Evolutionary conservation across 1,140 invertebrate species (phyloP).

Genomic region (Bradynema listronoti): DNA sequence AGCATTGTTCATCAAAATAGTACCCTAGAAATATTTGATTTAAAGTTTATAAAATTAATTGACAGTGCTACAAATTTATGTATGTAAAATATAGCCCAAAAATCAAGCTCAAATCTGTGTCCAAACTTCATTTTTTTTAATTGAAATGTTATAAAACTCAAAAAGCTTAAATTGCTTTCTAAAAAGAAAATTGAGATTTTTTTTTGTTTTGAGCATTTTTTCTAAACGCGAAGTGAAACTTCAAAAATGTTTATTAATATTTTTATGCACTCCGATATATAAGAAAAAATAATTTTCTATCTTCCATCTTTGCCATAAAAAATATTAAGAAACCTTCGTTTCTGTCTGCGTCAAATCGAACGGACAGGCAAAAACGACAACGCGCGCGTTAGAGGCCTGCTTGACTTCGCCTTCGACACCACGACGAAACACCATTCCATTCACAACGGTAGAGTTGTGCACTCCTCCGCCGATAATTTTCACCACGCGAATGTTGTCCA

Average conservation of each 20-base stretch:
- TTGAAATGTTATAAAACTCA: not conserved
- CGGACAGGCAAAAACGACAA: constrained; percentile 88
- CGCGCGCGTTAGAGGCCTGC: constrained; percentile 71
- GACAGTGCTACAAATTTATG: not conserved
- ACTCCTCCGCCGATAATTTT: constrained; percentile 67
- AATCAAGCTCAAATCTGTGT: not conserved
- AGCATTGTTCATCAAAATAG: constrained; percentile 89
- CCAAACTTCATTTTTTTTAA: no score
- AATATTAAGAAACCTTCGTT: constrained; percentile 71
- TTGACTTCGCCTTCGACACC: constrained; percentile 86
- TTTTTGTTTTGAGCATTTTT: no score
- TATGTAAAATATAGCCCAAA: not conserved
- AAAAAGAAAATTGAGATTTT: no score
- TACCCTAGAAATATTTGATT: constrained; percentile 69
- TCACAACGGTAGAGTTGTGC: constrained; percentile 69
- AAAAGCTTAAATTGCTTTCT: no score
- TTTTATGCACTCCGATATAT: no score
- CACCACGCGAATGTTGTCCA: constrained; percentile 91
- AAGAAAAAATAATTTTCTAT: constrained; percentile 5
- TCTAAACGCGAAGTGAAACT: no score
- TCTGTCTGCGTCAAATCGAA: constrained; percentile 94
- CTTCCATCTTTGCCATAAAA: not conserved
- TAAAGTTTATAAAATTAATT: no score
- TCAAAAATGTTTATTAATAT: no score
- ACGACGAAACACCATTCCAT: constrained; percentile 92